phyloP scores from a whole-genome alignment of 1,140 invertebrate genomes.

The Hylaeus volcanicus region DNA sequence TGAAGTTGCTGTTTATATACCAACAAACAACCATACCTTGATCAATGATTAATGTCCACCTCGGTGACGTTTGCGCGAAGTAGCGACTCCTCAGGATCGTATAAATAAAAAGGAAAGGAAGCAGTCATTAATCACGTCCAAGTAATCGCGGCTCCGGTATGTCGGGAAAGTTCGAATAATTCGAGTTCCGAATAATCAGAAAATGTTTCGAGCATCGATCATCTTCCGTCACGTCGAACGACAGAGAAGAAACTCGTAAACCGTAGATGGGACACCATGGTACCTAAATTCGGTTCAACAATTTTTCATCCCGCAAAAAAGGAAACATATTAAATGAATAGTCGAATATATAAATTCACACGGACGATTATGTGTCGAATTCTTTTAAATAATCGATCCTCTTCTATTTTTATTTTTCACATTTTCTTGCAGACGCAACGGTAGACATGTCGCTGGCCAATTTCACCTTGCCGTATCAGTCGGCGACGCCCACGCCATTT shows the following conservation, averaged over 20 bases:
- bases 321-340: too few species aligned
- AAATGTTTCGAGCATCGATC: neutral
- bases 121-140: neutral
- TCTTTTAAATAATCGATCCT: too few species aligned
- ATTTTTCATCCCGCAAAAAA: too few species aligned
- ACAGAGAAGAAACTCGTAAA: neutral
- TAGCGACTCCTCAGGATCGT: conserved; percentile 21
- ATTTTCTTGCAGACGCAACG: neutral
- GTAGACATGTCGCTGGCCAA: conserved; percentile 74
- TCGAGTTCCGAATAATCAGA: neutral
- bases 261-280: too few species aligned
- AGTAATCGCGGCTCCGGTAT: neutral
- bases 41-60: neutral
- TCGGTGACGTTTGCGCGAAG: neutral
- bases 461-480: conserved; percentile 74
- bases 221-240: neutral
- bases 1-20: too few species aligned
- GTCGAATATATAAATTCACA: too few species aligned
- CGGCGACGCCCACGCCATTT: conserved; percentile 71
- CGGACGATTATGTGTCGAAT: too few species aligned
- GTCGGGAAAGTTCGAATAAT: neutral
- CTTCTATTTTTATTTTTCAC: too few species aligned
- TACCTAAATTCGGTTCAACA: too few species aligned
- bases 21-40: too few species aligned
- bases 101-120: neutral